Percentiles rank a stretch among this genome's conserved stretches.
Conservation (phyloP, 2,888 invertebrate species). For the Lepidocyrtoides sp. region DNA sequence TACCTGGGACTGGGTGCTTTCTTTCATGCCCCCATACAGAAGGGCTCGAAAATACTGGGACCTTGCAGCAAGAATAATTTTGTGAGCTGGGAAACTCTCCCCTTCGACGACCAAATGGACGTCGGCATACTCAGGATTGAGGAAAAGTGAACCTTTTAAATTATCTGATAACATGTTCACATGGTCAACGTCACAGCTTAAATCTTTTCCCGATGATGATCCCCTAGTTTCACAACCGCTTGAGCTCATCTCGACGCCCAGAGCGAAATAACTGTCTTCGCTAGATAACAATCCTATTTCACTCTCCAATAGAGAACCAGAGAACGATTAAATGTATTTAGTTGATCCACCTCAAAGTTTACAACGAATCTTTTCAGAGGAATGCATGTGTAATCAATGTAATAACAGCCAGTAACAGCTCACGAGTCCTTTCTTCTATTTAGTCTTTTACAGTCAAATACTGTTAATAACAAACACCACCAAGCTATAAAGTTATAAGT, state of each 20-base stretch:
- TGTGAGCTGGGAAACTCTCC: conserved; percentile 90
- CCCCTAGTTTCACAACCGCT: conserved; percentile 83
- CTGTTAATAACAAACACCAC: too few species aligned
- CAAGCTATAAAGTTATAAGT: too few species aligned
- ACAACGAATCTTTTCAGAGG: too few species aligned
- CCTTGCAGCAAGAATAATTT: conserved; percentile 96
- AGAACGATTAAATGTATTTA: too few species aligned
- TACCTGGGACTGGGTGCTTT: conserved; percentile 92
- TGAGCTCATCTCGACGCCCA: conserved; percentile 83
- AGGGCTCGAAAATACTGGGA: conserved; percentile 87
- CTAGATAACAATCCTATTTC: too few species aligned
- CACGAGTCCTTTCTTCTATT: too few species aligned
- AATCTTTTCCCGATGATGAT: conserved; percentile 73
- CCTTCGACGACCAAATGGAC: conserved; percentile 79
- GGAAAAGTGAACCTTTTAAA: conserved; percentile 83
- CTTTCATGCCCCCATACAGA: conserved; percentile 89
- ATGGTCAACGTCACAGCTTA: conserved; percentile 84
- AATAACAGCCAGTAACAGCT: too few species aligned
- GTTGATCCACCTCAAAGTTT: too few species aligned
- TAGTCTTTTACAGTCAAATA: too few species aligned
- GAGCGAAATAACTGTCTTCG: background rate
- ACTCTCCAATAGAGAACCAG: too few species aligned
- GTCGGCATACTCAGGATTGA: conserved; percentile 83
- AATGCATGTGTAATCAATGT: too few species aligned
- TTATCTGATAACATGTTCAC: conserved; percentile 84